Conservation (phyloP, 1,140 invertebrate species). For the Macrobrachium nipponense region DNA sequence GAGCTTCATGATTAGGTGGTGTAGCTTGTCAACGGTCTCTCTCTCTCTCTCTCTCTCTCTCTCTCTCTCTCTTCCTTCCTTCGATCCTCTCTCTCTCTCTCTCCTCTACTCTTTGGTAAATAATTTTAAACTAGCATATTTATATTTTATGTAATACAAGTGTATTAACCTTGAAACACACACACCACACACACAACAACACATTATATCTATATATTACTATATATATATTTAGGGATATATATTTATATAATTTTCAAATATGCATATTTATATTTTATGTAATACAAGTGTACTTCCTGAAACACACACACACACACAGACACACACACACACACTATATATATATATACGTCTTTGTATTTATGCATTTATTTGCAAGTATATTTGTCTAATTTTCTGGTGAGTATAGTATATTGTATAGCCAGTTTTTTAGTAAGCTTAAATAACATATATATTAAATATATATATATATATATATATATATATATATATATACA, state of each 20-base stretch:
- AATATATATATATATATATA: no score
- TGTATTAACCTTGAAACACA: not conserved
- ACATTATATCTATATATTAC: not conserved
- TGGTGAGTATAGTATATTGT: no score
- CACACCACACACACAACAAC: conserved; percentile 24
- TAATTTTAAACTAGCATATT: not conserved
- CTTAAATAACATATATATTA: no score
- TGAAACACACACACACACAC: conserved; percentile 23
- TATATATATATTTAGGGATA: no score
- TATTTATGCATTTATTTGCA: no score
- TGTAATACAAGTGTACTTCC: not conserved
- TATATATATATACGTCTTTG: not conserved
- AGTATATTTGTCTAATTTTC: no score
- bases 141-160: not conserved
- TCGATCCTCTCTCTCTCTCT: conserved; percentile 10
- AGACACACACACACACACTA: conserved; percentile 1
- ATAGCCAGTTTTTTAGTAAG: no score
- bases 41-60: conserved; percentile 26
- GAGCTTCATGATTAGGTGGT: no score
- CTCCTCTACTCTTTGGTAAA: not conserved
- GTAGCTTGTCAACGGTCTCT: not conserved
- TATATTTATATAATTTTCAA: no score
- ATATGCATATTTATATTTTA: not conserved
- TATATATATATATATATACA: no score
- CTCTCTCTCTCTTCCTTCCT: not conserved